Conservation (phyloP, 2,113 vertebrate genomes). For the Montifringilla adamsi region DNA sequence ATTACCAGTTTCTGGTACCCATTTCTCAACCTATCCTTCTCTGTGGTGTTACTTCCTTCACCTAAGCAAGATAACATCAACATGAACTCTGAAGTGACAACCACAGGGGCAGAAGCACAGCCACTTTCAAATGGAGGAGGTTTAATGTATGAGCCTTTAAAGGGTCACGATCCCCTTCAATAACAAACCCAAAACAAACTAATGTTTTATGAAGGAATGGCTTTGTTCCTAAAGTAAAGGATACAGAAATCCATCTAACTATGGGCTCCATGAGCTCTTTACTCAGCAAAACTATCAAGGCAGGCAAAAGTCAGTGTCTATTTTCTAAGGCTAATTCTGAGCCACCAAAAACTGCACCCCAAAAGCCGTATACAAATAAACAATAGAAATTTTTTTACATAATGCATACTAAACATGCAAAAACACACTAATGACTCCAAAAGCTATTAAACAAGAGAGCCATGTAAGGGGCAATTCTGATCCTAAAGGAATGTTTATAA, state of each 20-base stretch:
- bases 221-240: not conserved
- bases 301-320: not conserved
- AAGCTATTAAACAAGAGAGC: not conserved
- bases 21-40: not conserved
- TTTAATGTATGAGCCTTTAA: not conserved
- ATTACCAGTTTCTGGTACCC: not conserved
- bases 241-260: not conserved
- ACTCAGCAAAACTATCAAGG: not conserved
- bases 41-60: not conserved
- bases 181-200: rapidly evolving
- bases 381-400: not conserved
- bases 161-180: not conserved
- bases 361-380: not conserved
- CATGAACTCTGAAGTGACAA: not conserved
- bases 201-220: not conserved
- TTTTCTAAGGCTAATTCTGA: not conserved
- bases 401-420: not conserved
- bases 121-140: not conserved
- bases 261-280: not conserved
- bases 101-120: not conserved
- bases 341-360: not conserved
- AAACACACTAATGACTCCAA: not conserved
- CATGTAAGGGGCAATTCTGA: not conserved
- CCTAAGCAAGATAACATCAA: not conserved
- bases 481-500: not conserved